Percentiles rank a stretch among this genome's conserved stretches.
These are phyloP conservation scores for Campopleginae sp. DNA, from an alignment of 2,888 invertebrate species.

Conservation along the genomic window DNA sequence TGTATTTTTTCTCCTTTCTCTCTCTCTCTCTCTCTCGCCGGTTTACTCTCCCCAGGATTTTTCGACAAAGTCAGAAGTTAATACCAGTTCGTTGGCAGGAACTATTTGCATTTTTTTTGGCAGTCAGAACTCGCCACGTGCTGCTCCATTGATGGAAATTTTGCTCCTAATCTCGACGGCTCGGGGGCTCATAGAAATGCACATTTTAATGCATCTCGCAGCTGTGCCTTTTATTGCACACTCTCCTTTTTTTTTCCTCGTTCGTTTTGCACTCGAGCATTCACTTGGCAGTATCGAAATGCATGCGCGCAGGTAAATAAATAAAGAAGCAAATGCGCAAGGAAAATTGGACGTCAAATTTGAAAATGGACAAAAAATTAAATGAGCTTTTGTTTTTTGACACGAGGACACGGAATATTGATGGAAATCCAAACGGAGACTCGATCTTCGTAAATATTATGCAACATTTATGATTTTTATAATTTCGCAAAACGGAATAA, in stretches of 20 bases:
- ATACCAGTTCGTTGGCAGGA: constrained; percentile 34
- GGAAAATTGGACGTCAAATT: background rate
- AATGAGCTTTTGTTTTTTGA: background rate
- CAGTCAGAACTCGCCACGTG: constrained; percentile 70
- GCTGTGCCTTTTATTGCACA: constrained; percentile 33
- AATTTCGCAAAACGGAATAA: background rate
- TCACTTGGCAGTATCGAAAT: constrained; percentile 16
- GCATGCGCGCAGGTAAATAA: background rate
- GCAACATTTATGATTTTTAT: background rate
- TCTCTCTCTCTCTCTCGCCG: constrained; percentile 15
- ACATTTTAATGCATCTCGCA: constrained; percentile 41
- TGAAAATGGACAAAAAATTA: background rate
- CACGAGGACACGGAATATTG: background rate
- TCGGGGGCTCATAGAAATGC: constrained; percentile 30
- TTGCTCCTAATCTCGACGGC: constrained; percentile 63
- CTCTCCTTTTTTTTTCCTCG: constrained; percentile 55
- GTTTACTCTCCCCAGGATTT: background rate
- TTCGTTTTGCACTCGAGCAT: constrained; percentile 12
- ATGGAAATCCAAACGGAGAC: too few species aligned
- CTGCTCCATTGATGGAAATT: constrained; percentile 70
- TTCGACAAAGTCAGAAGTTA: constrained; percentile 7
- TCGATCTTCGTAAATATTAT: background rate
- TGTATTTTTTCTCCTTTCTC: background rate
- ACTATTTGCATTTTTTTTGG: constrained; percentile 39
- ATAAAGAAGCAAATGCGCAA: background rate